phyloP scores from a whole-genome alignment of 2,113 vertebrate species.

The Brienomyrus longianalis region DNA sequence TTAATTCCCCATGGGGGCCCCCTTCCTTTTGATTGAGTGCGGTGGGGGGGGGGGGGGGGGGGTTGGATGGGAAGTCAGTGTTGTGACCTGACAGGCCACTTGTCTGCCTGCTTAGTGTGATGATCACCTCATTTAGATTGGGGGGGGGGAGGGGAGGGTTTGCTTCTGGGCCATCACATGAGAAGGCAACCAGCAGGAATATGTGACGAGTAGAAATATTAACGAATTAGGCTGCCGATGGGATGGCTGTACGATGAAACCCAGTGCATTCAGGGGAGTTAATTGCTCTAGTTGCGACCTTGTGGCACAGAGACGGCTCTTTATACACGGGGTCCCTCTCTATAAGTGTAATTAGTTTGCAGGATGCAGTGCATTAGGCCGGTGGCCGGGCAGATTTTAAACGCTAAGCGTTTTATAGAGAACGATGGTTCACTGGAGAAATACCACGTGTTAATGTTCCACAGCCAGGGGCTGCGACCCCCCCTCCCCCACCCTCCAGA shows the following conservation, averaged over 20 bases:
- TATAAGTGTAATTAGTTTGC: neutral
- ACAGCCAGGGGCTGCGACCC: neutral
- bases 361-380: neutral
- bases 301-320: neutral
- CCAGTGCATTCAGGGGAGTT: neutral
- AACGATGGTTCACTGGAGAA: neutral
- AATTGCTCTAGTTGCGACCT: neutral
- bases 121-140: neutral
- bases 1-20: too few relatives aligned
- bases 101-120: neutral
- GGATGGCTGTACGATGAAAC: neutral
- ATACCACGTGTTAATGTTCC: neutral
- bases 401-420: neutral
- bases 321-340: neutral
- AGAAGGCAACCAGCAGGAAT: neutral
- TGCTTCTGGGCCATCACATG: neutral
- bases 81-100: neutral
- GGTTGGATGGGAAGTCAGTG: neutral
- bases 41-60: neutral
- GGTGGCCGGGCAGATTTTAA: neutral
- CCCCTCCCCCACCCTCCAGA: neutral
- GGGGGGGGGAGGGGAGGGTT: neutral
- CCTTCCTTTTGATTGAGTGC: too few relatives aligned
- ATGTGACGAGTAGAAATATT: neutral
- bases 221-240: neutral